Conservation (phyloP, 2,113 vertebrate species). For the Entomyzon cyanotis region DNA sequence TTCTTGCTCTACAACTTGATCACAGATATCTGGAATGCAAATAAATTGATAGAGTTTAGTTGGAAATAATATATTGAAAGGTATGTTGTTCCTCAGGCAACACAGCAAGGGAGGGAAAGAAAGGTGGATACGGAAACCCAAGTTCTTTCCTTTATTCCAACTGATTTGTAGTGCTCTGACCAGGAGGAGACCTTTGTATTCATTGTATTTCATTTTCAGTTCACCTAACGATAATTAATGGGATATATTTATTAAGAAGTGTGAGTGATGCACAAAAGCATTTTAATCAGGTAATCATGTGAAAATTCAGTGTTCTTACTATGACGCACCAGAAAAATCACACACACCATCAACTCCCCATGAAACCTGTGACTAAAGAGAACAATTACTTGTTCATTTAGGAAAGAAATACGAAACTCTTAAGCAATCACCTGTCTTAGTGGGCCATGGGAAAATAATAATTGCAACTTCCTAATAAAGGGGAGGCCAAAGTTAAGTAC, state of each 20-base stretch:
- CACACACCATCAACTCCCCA: background rate
- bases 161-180: background rate
- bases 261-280: background rate
- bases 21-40: background rate
- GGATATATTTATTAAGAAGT: constrained; percentile 13
- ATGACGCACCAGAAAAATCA: constrained; percentile 20
- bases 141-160: background rate
- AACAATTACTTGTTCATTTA: background rate
- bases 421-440: background rate
- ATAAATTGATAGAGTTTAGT: background rate
- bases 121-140: background rate
- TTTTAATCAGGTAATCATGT: constrained; percentile 4
- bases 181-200: background rate
- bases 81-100: background rate
- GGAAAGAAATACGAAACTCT: background rate
- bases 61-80: background rate
- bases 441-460: background rate
- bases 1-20: background rate
- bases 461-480: background rate
- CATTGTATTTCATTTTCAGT: background rate
- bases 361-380: constrained; percentile 5
- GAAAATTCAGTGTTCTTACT: background rate
- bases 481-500: background rate
- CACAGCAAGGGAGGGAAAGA: background rate
- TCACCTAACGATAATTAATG: constrained; percentile 10